Evolutionary conservation across 2,888 invertebrate genomes (phyloP).

Genomic region (Ormyrus nitidulus): DNA sequence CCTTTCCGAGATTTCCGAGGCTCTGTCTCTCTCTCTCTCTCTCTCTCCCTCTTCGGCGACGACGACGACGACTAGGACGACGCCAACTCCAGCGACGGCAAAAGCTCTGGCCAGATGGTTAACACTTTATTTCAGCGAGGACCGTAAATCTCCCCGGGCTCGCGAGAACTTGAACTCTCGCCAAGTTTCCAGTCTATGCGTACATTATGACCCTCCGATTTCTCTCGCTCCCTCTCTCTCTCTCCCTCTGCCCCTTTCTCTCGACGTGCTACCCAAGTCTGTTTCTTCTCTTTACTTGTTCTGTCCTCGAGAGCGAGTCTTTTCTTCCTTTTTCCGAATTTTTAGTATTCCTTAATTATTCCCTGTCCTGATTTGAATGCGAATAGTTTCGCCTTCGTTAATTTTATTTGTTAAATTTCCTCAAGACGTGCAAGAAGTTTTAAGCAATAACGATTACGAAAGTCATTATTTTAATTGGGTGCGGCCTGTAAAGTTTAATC

Average conservation of each 20-base stretch:
- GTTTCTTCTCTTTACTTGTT: not conserved
- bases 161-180: conserved; percentile 58
- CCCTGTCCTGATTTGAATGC: conserved; percentile 8
- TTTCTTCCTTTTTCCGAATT: not conserved
- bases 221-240: conserved; percentile 7
- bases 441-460: too few species aligned
- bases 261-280: not conserved
- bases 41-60: conserved; percentile 25
- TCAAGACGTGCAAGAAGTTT: not conserved
- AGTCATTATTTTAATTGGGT: too few species aligned
- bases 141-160: conserved; percentile 54
- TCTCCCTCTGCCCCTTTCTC: conserved; percentile 1
- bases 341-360: conserved; percentile 27
- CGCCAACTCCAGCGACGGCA: conserved; percentile 21
- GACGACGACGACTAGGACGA: not conserved
- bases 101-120: conserved; percentile 60
- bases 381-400: not conserved
- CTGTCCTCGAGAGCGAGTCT: not conserved
- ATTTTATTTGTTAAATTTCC: conserved; percentile 6
- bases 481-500: too few species aligned
- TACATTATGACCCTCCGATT: conserved; percentile 58
- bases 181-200: conserved; percentile 62
- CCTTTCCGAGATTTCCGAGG: too few species aligned
- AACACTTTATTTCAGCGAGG: conserved; percentile 61
- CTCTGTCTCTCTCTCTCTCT: conserved; percentile 16